Evolutionary conservation across 1,140 invertebrate species (phyloP).

Genomic region (Cyrtorhinus lividipennis): DNA sequence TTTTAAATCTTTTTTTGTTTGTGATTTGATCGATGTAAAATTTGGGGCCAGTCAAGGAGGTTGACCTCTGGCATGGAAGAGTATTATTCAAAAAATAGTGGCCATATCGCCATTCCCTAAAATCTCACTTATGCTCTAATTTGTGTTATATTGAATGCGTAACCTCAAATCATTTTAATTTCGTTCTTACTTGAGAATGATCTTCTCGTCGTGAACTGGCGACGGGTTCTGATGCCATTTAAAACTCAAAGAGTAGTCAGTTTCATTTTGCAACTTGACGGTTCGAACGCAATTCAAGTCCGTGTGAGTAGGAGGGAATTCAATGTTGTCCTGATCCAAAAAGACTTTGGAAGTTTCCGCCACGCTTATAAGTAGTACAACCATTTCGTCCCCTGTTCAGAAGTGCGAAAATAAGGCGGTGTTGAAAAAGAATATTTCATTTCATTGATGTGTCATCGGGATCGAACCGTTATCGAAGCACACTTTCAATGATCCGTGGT

Average conservation of each 20-base stretch:
- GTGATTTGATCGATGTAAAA: too few species aligned
- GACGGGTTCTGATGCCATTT: not conserved
- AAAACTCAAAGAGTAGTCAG: not conserved
- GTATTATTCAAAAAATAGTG: too few species aligned
- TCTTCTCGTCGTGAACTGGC: not conserved
- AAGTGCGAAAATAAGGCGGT: not conserved
- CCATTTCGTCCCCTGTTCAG: slow-evolving; percentile 7
- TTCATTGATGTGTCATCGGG: too few species aligned
- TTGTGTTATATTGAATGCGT: too few species aligned
- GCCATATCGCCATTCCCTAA: too few species aligned
- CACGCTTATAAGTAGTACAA: not conserved
- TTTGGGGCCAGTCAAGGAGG: too few species aligned
- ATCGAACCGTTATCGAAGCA: slow-evolving; percentile 11
- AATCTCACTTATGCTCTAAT: too few species aligned
- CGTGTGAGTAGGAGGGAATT: not conserved
- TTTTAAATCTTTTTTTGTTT: too few species aligned
- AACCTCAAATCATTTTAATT: too few species aligned
- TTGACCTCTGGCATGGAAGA: too few species aligned
- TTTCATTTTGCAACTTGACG: slow-evolving; percentile 1
- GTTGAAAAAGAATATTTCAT: too few species aligned
- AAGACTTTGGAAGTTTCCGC: not conserved
- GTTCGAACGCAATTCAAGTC: not conserved
- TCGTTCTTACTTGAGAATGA: not conserved
- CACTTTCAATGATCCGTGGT: not conserved
- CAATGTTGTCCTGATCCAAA: not conserved